Evolutionary conservation across 1,140 invertebrate genomes (phyloP), one percentile per base, ranked within the genome.

Genomic region (Camponotus pennsylvanicus): DNA sequence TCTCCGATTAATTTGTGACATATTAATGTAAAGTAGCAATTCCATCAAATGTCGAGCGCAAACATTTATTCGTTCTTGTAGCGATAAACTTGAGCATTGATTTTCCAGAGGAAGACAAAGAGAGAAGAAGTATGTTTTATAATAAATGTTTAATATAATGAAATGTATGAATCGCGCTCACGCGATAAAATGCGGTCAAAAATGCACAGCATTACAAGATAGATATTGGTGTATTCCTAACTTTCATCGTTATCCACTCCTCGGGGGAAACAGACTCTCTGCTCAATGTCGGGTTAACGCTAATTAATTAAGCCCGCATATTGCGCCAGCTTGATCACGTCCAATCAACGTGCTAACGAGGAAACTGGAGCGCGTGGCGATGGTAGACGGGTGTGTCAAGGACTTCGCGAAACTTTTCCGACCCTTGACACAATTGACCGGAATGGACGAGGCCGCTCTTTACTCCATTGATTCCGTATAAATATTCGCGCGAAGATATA

Each of bases 291-390:
- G 45, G 71, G 57, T 76, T 78, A 78, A 78, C 82, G 73, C 73
- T 85, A 85, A 85, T 85, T 85, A 85, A 85, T 82, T 69, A 82
- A 82, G 82, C 64, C 85, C 77, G 77, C 77, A 63, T 71, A 86
- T 86, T 82, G 78, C 66, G 85, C 77, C 78, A 71, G 78, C 77
- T 80, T 80, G 77, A 86, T 86, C 77, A 70, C 45, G 66, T 86
- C 77, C 76, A 86, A 85, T 85, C 83, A 85, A 69, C 66, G 66
- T 63, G 45, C 85, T 82, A 82, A 82, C 85, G 85, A 86, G 77
- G 64, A 82, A 86, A 86, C 66, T 82, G 57, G 85, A 71, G 52
- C 75, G 83, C 49, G 18, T 49, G 34, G 37, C 21, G 64, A 80
- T 71, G 55, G 77, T 45, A 21, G 42, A 69, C 64, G 77, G 76